Evolutionary conservation across 2,797 vertebrate genomes (phyloP).

Genomic region (Sandelia bainsii): DNA sequence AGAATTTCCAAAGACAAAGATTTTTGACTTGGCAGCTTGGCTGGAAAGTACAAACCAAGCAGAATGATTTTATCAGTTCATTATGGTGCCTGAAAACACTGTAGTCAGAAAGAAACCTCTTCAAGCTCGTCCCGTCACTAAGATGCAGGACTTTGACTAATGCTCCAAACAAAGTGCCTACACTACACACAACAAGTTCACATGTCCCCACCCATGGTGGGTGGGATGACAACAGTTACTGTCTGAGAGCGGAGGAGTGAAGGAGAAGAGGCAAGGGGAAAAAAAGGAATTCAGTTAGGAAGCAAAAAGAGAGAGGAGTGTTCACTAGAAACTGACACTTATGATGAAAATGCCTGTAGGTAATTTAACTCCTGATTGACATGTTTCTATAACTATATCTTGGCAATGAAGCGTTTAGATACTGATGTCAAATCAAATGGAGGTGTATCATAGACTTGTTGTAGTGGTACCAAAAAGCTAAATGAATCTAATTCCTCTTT

Average conservation of each 20-base stretch:
- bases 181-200: constrained; percentile 21
- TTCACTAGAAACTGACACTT: not conserved
- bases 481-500: too few relatives aligned
- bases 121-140: constrained; percentile 2
- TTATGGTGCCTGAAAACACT: constrained; percentile 10
- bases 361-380: not conserved
- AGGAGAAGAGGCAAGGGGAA: constrained; percentile 3
- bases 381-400: constrained; percentile 3
- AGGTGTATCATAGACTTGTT: too few relatives aligned
- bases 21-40: constrained; percentile 32
- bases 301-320: not conserved
- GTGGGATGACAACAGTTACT: constrained; percentile 23
- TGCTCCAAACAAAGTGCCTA: constrained; percentile 7
- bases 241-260: constrained; percentile 15
- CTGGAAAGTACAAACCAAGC: constrained; percentile 34
- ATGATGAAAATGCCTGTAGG: not conserved
- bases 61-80: constrained; percentile 15
- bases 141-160: constrained; percentile 36
- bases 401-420: not conserved
- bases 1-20: constrained; percentile 40
- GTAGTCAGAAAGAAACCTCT: not conserved
- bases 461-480: too few relatives aligned
- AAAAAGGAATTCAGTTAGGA: not conserved
- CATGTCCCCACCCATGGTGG: constrained; percentile 26
- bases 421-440: too few relatives aligned